Percentiles rank a stretch among this genome's conserved stretches.
Conservation (phyloP, 1,140 invertebrate species). For the Aphis gossypii region DNA sequence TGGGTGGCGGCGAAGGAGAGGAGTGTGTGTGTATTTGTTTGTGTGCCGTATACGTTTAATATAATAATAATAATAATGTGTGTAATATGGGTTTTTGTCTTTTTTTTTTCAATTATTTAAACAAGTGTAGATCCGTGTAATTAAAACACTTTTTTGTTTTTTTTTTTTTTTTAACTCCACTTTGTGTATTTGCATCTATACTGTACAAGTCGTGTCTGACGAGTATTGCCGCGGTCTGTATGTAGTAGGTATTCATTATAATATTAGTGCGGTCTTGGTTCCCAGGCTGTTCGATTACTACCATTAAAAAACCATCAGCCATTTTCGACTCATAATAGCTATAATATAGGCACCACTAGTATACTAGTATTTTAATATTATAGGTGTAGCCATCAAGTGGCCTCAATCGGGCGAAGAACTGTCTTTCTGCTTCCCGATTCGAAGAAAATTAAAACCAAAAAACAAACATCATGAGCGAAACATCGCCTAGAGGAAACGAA, state of each 20-base stretch:
- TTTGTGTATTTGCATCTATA: not conserved
- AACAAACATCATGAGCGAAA: conserved; percentile 29
- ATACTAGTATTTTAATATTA: not conserved
- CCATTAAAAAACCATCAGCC: not conserved
- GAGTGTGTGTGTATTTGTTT: no score
- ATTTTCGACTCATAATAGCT: not conserved
- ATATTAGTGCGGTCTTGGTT: not conserved
- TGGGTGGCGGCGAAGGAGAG: not conserved
- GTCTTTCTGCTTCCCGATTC: not conserved
- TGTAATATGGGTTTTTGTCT: not conserved
- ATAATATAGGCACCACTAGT: not conserved
- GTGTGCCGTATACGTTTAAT: not conserved
- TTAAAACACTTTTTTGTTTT: conserved; percentile 33
- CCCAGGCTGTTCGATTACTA: not conserved
- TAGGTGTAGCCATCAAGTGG: not conserved
- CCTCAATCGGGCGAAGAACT: not conserved
- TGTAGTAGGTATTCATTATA: not conserved
- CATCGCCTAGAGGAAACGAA: conserved; percentile 10
- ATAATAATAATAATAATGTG: not conserved
- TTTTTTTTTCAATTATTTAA: conserved; percentile 18
- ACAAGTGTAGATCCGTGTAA: conserved; percentile 51
- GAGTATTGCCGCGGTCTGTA: not conserved
- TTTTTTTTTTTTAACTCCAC: not conserved
- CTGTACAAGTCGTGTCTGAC: not conserved
- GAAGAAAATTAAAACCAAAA: not conserved